phyloP scores from a whole-genome alignment of 2,888 invertebrate genomes.

The Apamea epomidion region DNA sequence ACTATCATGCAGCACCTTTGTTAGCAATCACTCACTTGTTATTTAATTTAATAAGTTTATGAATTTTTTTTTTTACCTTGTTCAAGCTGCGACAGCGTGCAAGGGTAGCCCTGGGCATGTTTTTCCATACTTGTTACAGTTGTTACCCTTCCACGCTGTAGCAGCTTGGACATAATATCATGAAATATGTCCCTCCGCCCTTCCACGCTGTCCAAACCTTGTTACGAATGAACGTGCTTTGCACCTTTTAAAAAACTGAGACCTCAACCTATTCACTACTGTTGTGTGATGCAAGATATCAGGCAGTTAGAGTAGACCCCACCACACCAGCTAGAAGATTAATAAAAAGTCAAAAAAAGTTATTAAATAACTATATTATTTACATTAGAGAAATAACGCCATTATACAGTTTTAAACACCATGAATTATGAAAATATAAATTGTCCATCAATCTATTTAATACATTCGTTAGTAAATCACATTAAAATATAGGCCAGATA shows the following conservation, averaged over 20 bases:
- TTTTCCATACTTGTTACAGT: neutral
- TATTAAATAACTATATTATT: constrained; percentile 80
- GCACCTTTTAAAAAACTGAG: neutral
- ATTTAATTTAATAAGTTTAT: neutral
- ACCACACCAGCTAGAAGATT: constrained; percentile 37
- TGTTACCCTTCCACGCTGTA: neutral
- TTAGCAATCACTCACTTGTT: neutral
- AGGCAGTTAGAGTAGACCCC: constrained; percentile 1
- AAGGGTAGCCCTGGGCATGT: neutral
- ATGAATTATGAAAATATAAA: constrained; percentile 80
- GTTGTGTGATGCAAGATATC: neutral
- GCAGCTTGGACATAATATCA: neutral
- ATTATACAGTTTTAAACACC: constrained; percentile 76
- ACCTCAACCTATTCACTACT: neutral
- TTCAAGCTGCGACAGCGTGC: neutral
- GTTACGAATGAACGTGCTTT: neutral
- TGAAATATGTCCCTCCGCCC: neutral
- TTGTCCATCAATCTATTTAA: constrained; percentile 66
- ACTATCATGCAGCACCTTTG: neutral
- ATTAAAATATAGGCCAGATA: constrained; percentile 60
- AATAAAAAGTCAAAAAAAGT: constrained; percentile 67
- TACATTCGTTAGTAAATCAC: constrained; percentile 67
- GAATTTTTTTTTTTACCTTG: neutral
- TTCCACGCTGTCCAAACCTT: neutral
- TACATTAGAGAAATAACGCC: constrained; percentile 80